Percentiles rank a stretch among this genome's conserved stretches.
These are phyloP conservation scores for Hystrix brachyura DNA, from an alignment of 2,113 vertebrate species.

Conservation along the genomic window DNA sequence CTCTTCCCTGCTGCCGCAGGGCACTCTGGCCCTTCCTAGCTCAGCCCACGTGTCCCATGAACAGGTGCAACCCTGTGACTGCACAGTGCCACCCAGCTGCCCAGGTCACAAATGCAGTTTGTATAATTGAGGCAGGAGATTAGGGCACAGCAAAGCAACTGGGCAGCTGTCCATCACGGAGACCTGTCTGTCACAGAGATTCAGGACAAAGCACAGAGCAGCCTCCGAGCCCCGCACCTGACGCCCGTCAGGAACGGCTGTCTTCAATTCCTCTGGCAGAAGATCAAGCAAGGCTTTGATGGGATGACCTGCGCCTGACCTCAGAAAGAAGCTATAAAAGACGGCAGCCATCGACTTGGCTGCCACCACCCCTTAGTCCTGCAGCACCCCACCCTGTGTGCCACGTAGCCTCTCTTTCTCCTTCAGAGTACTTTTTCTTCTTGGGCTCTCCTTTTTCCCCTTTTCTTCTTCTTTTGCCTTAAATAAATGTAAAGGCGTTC, in stretches of 20 bases:
- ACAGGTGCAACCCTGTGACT: rapidly evolving
- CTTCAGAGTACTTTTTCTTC: background rate
- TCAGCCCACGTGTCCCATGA: background rate
- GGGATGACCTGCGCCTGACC: too few species aligned
- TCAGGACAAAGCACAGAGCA: background rate
- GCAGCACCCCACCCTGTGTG: background rate
- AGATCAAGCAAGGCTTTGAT: background rate
- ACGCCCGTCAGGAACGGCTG: too few species aligned
- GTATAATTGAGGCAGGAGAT: too few species aligned
- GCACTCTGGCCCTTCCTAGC: background rate
- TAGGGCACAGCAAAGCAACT: too few species aligned
- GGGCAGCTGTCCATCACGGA: too few species aligned
- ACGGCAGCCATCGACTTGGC: background rate
- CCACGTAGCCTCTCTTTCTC: background rate
- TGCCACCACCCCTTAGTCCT: background rate
- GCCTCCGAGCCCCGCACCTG: background rate
- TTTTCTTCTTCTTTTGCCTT: background rate
- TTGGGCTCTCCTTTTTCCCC: background rate
- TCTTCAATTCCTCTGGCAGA: background rate
- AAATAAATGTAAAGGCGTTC: background rate
- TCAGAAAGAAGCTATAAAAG: background rate
- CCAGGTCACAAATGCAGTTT: background rate
- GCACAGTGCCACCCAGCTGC: background rate
- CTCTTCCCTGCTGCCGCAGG: rapidly evolving
- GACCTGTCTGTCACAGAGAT: background rate